Base-by-base conservation (phyloP, 2,113 vertebrate species). In the Atrichornis clamosus region DNA sequence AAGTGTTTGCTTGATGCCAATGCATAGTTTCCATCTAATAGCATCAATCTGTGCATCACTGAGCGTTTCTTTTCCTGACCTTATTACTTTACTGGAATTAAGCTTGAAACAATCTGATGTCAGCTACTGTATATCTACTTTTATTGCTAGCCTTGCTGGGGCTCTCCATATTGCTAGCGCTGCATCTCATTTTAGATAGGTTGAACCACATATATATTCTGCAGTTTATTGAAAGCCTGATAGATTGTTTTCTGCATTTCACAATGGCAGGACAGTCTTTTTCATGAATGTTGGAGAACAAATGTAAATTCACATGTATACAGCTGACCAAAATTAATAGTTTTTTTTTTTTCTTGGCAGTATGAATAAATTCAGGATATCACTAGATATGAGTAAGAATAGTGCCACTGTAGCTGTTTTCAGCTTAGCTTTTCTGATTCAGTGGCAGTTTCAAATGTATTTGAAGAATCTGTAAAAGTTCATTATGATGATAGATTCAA, bases 21-120 rank as follows among this genome's bases (percentile, higher is more conserved):
- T 4, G 52, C 87, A 78, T 56, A 81, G 87, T 87, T 97, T 96
- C 97, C 78, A 70, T 96, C 95, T 97, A 97, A 96, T 97, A 93
- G 96, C 90, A 98, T 98, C 98, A 98, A 96, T 97, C 97, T 98
- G 97, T 96, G 97, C 92, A 97, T 98, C 97, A 95, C 97, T 95
- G 93, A 97, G 95, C 41, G 4, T 97, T 98, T 97, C 98, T 97
- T 98, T 98, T 95, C 95, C 98, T 98, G 97, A 98, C 98, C 97
- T 98, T 98, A 98, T 98, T 98, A 98, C 98, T 98, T 98, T 98
- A 97, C 98, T 97, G 97, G 97, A 98, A 98, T 98, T 98, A 98
- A 98, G 97, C 98, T 98, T 98, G 98, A 98, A 98, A 98, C 98
- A 98, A 98, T 98, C 97, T 97, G 96, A 97, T 98, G 98, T 98